Evolutionary conservation across 2,113 vertebrate species (phyloP).

Genomic region (Okapia johnstoni): DNA sequence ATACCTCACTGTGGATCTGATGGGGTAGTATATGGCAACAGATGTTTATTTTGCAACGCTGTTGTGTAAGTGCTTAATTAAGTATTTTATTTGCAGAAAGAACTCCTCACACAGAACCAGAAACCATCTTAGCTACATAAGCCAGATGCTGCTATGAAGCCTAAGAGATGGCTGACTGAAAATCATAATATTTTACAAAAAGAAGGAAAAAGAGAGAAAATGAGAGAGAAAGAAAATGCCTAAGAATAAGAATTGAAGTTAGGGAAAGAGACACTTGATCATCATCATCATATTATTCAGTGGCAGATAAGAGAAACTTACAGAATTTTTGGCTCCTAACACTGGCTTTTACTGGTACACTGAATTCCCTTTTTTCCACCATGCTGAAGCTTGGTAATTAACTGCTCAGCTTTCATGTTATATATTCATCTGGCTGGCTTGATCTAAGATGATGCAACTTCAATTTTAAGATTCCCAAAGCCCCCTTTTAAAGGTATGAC

Average conservation of each 20-base stretch:
- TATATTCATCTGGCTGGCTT: not conserved
- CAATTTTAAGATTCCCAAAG: not conserved
- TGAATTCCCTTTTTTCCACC: not conserved
- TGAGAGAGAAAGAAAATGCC: not conserved
- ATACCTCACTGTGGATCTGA: not conserved
- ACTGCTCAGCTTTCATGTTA: not conserved
- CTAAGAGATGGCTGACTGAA: not conserved
- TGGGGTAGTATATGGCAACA: not conserved
- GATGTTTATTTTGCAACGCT: slow-evolving; percentile 11
- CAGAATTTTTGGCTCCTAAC: not conserved
- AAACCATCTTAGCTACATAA: not conserved
- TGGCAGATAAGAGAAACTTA: not conserved
- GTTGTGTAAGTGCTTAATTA: not conserved
- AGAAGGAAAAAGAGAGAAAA: not conserved
- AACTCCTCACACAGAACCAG: not conserved
- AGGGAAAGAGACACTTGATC: not conserved
- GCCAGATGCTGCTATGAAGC: not conserved
- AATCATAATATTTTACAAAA: not conserved
- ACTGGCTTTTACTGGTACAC: not conserved
- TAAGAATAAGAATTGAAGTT: not conserved
- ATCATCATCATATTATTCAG: not conserved
- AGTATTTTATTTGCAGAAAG: not conserved
- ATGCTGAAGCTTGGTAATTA: not conserved
- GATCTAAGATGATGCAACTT: not conserved
- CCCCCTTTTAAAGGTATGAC: not conserved